These are phyloP conservation scores for Ctenodactylus gundi DNA, from an alignment of 2,113 vertebrate species.

Conservation along the genomic window DNA sequence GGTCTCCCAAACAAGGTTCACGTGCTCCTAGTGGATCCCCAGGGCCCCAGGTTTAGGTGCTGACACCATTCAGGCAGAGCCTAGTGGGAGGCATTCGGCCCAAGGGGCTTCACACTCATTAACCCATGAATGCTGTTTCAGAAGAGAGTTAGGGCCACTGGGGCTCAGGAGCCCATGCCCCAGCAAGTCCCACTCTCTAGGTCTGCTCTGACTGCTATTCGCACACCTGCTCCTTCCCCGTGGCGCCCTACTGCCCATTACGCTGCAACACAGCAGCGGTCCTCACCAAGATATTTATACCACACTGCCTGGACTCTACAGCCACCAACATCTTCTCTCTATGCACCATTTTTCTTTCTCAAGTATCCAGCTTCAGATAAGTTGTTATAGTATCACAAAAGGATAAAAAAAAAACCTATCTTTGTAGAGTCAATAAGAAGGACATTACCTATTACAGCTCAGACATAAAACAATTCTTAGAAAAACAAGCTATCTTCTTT, in stretches of 20 bases:
- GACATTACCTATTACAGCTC: background rate
- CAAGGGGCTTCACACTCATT: too few species aligned
- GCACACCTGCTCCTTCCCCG: background rate
- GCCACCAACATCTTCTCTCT: background rate
- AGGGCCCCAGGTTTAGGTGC: background rate
- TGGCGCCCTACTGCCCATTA: background rate
- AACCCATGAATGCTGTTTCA: background rate
- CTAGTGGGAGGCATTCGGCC: background rate
- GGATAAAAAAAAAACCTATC: background rate
- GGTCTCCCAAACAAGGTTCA: too few species aligned
- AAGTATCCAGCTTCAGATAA: background rate
- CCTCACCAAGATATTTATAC: background rate
- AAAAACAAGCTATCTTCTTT: background rate
- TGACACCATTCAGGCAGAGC: background rate
- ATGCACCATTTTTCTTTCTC: background rate
- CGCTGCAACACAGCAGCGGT: background rate
- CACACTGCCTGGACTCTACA: background rate
- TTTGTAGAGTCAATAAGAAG: background rate
- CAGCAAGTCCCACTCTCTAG: background rate
- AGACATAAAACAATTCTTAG: slow-evolving; percentile 3
- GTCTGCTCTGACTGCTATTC: background rate
- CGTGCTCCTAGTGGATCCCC: background rate
- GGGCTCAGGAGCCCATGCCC: background rate
- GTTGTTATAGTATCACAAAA: background rate
- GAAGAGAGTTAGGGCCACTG: background rate